These are phyloP conservation scores for Scylla paramamosain DNA, from an alignment of 1,140 invertebrate species.

Conservation along the genomic window DNA sequence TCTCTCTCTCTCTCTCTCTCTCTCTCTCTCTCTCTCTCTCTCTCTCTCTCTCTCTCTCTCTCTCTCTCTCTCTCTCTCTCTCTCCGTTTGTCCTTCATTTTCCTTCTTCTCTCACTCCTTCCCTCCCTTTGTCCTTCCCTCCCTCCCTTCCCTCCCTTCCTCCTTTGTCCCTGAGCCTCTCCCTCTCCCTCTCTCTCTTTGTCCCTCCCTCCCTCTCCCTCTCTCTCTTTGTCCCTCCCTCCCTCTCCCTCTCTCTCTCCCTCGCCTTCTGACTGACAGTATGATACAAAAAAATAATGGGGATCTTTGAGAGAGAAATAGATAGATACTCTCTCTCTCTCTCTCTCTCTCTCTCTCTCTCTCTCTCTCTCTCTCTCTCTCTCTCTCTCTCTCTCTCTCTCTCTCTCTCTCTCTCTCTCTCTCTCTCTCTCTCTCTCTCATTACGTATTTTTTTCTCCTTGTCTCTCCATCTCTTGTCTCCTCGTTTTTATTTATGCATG, in stretches of 20 bases:
- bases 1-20: neutral
- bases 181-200: neutral
- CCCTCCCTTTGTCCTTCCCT: neutral
- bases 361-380: slow-evolving; percentile 22
- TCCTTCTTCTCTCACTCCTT: neutral
- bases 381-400: slow-evolving; percentile 42
- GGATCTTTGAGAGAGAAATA: neutral
- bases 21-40: neutral
- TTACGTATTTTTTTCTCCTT: neutral
- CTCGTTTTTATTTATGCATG: neutral
- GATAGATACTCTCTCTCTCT: neutral
- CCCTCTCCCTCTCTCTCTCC: neutral
- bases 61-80: neutral
- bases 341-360: neutral
- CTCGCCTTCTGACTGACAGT: neutral
- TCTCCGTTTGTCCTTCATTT: neutral
- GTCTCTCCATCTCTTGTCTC: neutral
- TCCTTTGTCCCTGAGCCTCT: neutral
- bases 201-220: neutral
- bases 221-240: neutral
- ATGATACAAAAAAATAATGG: neutral
- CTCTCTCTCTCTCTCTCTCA: neutral
- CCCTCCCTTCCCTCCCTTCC: neutral
- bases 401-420: neutral
- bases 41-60: neutral